Percentiles rank a stretch among this genome's conserved stretches.
Evolutionary conservation across 2,888 invertebrate species (phyloP).

Genomic region (Acanthoscelides obtectus): DNA sequence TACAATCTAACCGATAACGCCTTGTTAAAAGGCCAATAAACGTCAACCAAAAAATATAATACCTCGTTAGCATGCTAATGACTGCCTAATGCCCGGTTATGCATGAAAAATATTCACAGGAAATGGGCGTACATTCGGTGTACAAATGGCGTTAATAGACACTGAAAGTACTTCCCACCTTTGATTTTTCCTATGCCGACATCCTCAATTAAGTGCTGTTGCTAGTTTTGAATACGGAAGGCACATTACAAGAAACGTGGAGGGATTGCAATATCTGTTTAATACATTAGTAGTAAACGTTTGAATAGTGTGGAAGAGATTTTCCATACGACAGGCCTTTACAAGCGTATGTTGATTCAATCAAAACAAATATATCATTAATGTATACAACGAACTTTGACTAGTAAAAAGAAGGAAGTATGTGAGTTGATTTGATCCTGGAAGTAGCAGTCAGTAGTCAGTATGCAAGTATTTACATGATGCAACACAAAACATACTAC

Average conservation of each 20-base stretch:
- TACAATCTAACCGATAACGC: not conserved
- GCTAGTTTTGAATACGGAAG: not conserved
- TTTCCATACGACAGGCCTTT: not conserved
- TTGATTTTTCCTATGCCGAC: not conserved
- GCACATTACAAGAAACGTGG: not conserved
- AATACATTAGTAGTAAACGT: not conserved
- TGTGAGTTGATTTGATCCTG: no score
- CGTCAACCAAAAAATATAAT: not conserved
- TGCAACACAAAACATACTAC: no score
- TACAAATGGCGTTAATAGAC: not conserved
- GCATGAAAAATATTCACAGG: not conserved
- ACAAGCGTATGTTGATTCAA: not conserved
- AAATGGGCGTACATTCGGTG: not conserved
- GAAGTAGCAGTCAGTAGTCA: no score
- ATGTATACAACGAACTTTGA: no score
- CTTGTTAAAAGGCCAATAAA: not conserved
- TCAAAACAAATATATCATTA: not conserved
- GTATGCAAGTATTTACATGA: no score
- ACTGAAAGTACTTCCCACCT: not conserved
- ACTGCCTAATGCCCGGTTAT: not conserved
- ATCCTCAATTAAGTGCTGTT: not conserved
- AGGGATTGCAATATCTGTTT: not conserved
- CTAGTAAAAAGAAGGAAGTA: no score
- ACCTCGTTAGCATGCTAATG: not conserved
- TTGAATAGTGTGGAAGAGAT: not conserved